Base-by-base conservation (phyloP, 2,888 invertebrate species). In the Lordiphosa fenestrarum region DNA sequence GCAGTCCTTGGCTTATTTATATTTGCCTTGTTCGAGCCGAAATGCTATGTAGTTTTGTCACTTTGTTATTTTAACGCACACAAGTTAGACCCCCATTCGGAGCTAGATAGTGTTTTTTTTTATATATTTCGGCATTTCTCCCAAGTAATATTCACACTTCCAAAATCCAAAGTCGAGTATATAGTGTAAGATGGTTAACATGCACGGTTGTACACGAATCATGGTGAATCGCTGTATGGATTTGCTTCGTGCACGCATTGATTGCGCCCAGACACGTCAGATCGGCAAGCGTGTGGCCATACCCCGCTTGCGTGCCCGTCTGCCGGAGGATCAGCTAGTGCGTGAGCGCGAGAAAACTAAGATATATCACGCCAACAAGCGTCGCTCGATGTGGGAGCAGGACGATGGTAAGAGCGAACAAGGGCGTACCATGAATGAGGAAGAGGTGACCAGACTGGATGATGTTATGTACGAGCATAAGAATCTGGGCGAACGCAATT, bases 311-410 rank as follows among this genome's bases (percentile, higher is more conserved):
- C 6, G 6, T 36, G 21, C 7, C 0, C 10, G n/a, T 3, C 3
- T 46, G n/a, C 48, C 59, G 7, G 7, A 10, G 3, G 35, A 53
- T 0, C 47, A 42, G 5, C 0, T 40, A 2, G 3, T 49, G 7
- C 58, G 40, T 0, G 76, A 76, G 4, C 71, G 60, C 4, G 39
- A 69, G n/a, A 80, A 76, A 25, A 33, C 40, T 0, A 40, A 65
- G 4, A 36, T 46, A 4, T 76, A 76, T 38, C 12, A 63, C 7
- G 55, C 38, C 4, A 65, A 52, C 37, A 76, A 81, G 9, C 49
- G 19, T 10, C 68, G 63, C 0, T 77, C 81, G 5, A 77, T 74
- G 75, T 77, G 77, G 77, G 56, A 81, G 41, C 66, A 64, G 51
- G 46, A 57, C 10, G 53, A 39, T 0, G 19, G 35, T 5, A 21